phyloP scores from a whole-genome alignment of 2,113 vertebrate genomes.

The Calcarius ornatus region DNA sequence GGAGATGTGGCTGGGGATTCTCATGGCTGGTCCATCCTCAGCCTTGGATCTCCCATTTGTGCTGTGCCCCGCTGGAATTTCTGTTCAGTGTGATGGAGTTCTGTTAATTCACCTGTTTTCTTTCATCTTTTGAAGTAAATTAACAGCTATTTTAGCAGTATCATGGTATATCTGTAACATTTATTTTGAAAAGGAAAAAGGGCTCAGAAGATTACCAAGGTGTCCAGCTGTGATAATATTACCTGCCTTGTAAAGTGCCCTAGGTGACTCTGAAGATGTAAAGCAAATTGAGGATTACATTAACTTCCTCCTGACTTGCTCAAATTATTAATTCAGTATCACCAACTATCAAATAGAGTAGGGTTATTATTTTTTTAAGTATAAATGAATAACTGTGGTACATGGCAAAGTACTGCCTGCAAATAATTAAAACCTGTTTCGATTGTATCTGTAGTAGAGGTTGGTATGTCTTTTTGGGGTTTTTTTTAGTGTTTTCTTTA shows the following conservation, averaged over 20 bases:
- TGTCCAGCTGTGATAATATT: slow-evolving; percentile 62
- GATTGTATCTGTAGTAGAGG: background rate
- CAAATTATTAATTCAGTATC: slow-evolving; percentile 34
- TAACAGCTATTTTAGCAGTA: slow-evolving; percentile 15
- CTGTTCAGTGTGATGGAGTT: background rate
- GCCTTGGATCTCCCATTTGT: background rate
- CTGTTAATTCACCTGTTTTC: background rate
- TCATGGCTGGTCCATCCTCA: background rate
- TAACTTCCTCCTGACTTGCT: slow-evolving; percentile 46
- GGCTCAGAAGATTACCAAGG: slow-evolving; percentile 25
- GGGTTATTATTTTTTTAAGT: background rate
- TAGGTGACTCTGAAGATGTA: slow-evolving; percentile 44
- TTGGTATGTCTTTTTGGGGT: background rate
- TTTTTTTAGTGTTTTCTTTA: background rate
- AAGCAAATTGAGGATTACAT: slow-evolving; percentile 55
- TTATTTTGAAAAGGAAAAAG: slow-evolving; percentile 26
- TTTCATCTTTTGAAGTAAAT: background rate
- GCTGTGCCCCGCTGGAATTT: background rate
- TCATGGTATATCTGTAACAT: background rate
- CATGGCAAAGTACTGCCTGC: background rate
- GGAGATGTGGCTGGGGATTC: background rate
- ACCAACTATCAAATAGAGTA: background rate
- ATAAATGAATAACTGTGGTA: background rate
- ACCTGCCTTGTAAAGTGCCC: slow-evolving; percentile 25
- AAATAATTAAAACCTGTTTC: background rate